phyloP scores from a whole-genome alignment of 2,888 invertebrate genomes.

The Chrysomela aeneicollis region DNA sequence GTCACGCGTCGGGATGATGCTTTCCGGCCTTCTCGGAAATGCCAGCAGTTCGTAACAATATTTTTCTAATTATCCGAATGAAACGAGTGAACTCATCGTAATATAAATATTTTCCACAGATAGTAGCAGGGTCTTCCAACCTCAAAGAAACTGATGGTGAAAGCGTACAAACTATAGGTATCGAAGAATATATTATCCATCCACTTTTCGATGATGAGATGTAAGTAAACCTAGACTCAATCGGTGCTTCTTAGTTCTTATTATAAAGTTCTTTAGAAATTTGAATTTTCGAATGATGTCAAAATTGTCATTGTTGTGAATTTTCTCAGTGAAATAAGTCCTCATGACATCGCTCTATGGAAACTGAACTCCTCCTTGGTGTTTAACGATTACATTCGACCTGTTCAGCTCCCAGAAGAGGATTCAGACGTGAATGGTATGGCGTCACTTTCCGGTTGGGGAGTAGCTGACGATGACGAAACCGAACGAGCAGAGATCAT shows the following conservation, averaged over 20 bases:
- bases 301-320: background rate
- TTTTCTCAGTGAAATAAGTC: conserved; percentile 34
- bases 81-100: too few relatives aligned
- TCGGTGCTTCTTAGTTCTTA: too few relatives aligned
- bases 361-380: conserved; percentile 54
- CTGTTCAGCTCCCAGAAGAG: conserved; percentile 56
- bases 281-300: too few relatives aligned
- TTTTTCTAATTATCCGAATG: too few relatives aligned
- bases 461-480: background rate
- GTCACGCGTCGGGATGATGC: too few relatives aligned
- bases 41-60: too few relatives aligned
- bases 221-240: too few relatives aligned
- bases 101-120: background rate
- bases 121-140: background rate
- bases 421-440: conserved; percentile 49
- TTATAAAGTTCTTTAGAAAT: too few relatives aligned
- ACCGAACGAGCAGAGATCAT: background rate
- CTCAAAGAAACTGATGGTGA: background rate
- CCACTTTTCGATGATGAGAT: background rate
- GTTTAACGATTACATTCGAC: conserved; percentile 52
- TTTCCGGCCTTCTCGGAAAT: too few relatives aligned
- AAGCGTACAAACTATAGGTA: background rate
- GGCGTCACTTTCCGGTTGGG: conserved; percentile 60
- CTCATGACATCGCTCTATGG: conserved; percentile 65
- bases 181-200: background rate